Base-by-base conservation (phyloP, 2,888 invertebrate species). In the Nowickia ferox region DNA sequence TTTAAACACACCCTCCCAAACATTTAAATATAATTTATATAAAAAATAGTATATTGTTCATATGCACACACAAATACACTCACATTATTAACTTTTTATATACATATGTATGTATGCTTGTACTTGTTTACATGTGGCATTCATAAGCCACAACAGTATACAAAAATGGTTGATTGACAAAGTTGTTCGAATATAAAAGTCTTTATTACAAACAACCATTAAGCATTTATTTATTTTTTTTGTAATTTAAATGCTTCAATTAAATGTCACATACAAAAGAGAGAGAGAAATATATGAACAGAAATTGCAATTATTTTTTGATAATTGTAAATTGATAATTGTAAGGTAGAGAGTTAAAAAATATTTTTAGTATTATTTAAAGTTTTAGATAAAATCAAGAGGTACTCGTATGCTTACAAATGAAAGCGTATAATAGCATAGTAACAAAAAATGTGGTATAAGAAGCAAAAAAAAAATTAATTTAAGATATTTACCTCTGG, bases 161-260 rank as follows among this genome's bases (percentile, higher is more conserved):
- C 38, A 77, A 51, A 68, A 68, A 38, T 22, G 42, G 1, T 2
- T 66, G 66, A 80, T 74, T 80, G 80, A 80, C 74, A 80, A 74
- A 66, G 40, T 55, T 65, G n/a, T 72, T 6, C 65, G 40, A 48
- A 4, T 57, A 57, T 55, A 66, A 66, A 74, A 57, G 6, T 53
- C 17, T 44, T 44, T 66, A 71, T 79, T 79, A 51, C n/a, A 30
- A 66, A 17, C 8, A 57, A 44, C 59, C 42, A 68, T 61, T 78
- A 22, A 61, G 15, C 48, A 13, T 13, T 17, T 40, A 11, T 11
- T 46, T n/a, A 42, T 59, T 66, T 44, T 17, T 51, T 74, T 66
- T 72, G 59, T 48, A n/a, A 40, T 71, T 63, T 40, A 38, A 63
- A 65, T 61, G 42, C 53, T 53, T 46, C 30, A 68, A 77, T 57